Percentiles rank a stretch among this genome's conserved stretches.
phyloP scores from a whole-genome alignment of 2,888 invertebrate genomes.

The Pristionchus exspectatus region DNA sequence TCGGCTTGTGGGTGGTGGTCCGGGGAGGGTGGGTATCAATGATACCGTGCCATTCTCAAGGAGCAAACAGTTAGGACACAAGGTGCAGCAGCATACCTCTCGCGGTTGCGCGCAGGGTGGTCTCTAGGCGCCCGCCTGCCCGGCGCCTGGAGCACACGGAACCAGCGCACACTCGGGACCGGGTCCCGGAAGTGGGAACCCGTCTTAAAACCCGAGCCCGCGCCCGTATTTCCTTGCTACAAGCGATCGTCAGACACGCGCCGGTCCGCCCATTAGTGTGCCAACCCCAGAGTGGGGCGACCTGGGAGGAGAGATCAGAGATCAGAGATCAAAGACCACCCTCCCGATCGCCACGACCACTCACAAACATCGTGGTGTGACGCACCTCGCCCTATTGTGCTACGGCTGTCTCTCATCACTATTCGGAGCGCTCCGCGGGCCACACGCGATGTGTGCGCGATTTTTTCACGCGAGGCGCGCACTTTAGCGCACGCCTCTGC shows the following conservation, averaged over 20 bases:
- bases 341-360: not conserved
- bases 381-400: slow-evolving; percentile 38
- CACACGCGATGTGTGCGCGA: not conserved
- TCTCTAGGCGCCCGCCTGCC: not conserved
- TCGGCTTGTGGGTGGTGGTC: no score
- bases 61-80: not conserved
- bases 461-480: slow-evolving; percentile 50
- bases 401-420: not conserved
- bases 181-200: not conserved
- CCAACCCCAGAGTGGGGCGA: not conserved
- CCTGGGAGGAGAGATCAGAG: slow-evolving; percentile 26
- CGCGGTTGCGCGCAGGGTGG: not conserved
- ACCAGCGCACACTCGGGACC: not conserved
- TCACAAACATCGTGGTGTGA: not conserved
- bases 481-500: not conserved
- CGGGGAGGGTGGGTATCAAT: no score
- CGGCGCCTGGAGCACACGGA: not conserved
- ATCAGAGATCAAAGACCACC: not conserved
- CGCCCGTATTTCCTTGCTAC: not conserved
- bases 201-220: not conserved
- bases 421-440: slow-evolving; percentile 49
- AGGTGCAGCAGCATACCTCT: slow-evolving; percentile 25
- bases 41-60: not conserved
- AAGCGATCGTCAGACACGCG: not conserved
- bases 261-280: slow-evolving; percentile 39